These are phyloP conservation scores for Nyctibius bracteatus DNA, from an alignment of 2,113 vertebrate species.

Conservation along the genomic window DNA sequence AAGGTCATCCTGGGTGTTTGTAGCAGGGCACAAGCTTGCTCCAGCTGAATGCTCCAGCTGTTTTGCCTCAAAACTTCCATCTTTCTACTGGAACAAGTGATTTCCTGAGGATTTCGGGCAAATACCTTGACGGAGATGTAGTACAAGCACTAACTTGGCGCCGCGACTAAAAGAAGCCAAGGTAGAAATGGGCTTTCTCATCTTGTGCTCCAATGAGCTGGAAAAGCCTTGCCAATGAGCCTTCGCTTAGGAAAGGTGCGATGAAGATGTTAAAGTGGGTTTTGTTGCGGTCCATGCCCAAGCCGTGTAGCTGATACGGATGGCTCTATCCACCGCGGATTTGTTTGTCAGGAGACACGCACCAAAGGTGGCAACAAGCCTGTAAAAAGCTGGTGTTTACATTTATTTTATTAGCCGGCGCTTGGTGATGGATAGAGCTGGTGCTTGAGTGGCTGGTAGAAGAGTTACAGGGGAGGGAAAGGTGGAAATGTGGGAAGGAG, in stretches of 20 bases:
- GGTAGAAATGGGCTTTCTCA: not conserved
- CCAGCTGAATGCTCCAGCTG: fast-evolving
- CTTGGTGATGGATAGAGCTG: not conserved
- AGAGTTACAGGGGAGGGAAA: not conserved
- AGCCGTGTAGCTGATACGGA: fast-evolving
- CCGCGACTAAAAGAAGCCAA: fast-evolving
- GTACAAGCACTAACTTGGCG: not conserved
- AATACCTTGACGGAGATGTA: not conserved
- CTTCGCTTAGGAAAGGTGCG: not conserved
- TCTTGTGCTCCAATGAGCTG: not conserved
- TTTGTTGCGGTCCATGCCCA: not conserved
- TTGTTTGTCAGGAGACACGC: fast-evolving
- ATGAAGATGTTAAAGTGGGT: not conserved
- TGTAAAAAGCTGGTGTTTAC: not conserved
- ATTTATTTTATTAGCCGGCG: not conserved
- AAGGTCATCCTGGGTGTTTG: not conserved
- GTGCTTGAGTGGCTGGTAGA: fast-evolving
- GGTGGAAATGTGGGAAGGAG: not conserved
- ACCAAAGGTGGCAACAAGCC: not conserved
- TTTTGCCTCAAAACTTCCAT: not conserved
- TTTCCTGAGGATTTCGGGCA: not conserved
- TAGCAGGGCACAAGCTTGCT: not conserved
- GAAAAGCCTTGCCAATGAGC: not conserved
- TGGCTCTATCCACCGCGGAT: not conserved
- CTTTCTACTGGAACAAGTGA: not conserved